Base-by-base conservation (phyloP, 2,888 invertebrate genomes). In the Agrypnus murinus region DNA sequence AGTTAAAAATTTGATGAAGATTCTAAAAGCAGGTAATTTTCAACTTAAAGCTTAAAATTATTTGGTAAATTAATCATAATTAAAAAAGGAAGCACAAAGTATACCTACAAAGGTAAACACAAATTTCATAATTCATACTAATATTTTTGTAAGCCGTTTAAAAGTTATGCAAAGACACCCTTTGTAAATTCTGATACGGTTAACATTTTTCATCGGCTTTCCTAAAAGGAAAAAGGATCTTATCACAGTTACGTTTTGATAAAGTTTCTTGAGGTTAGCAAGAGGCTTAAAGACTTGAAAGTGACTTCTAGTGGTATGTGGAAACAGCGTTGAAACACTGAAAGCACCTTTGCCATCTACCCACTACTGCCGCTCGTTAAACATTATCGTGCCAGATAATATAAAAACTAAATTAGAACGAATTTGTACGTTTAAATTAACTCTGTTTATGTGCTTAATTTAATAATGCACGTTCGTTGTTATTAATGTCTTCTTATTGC, bases 251-350 rank as follows among this genome's bases (percentile, higher is more conserved):
- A 71, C 45, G 36, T 67, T 59, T 38, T 46, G 66, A 19, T 40
- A 50, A 14, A 46, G 40, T 48, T 58, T 55, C 45, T 34, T 34
- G 25, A 66, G 59, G 19, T 62, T 53, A 17, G 43, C 15, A 19
- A 71, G 34, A 10, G 63, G 66, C 32, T 65, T 63, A 60, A 67
- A 62, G 43, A 57, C 66, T 36, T 55, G 53, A 60, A 60, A 71
- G 46, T 62, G 71, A 57, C 71, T 71, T 38, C 45, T 34, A 10
- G 50, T 40, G 38, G 45, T 15, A 58, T 66, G 71, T 34, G 63
- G 48, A 53, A 66, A 58, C 50, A 62, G 34, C 58, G 34, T 50
- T 14, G 57, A 59, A 59, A 65, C 53, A 15, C 45, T 36, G 45
- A 58, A 19, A 55, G 15, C 36, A 15, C 31, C 15, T 25, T 25